Evolutionary conservation across 2,888 invertebrate genomes (phyloP).

Genomic region (Ametastegia equiseti): DNA sequence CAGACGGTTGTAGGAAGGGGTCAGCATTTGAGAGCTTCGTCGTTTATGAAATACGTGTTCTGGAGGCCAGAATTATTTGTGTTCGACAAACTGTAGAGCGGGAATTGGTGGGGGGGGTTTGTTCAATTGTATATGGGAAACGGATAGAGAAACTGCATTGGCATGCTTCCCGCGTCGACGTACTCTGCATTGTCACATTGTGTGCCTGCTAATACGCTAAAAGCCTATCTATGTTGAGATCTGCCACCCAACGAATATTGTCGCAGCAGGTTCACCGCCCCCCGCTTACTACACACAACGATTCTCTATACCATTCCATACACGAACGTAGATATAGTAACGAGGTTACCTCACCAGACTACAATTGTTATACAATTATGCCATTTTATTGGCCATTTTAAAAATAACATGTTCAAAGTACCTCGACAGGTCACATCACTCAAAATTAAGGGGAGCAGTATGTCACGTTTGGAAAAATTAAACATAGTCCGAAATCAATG

Average conservation of each 20-base stretch:
- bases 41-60: conserved; percentile 73
- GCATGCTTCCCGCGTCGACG: conserved; percentile 72
- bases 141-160: conserved; percentile 71
- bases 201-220: conserved; percentile 75
- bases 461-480: no score
- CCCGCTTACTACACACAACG: background rate
- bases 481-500: no score
- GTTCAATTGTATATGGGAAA: conserved; percentile 63
- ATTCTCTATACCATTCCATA: background rate
- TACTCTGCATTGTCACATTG: conserved; percentile 72
- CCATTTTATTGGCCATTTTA: background rate
- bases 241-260: conserved; percentile 71
- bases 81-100: conserved; percentile 52
- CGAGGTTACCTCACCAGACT: conserved; percentile 71
- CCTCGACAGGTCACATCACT: background rate
- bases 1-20: background rate
- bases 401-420: background rate
- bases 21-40: conserved; percentile 45
- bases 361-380: conserved; percentile 64
- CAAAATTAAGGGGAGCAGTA: no score
- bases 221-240: conserved; percentile 76
- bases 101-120: conserved; percentile 47
- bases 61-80: conserved; percentile 65
- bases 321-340: conserved; percentile 59
- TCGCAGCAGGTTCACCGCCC: conserved; percentile 61